phyloP scores from a whole-genome alignment of 2,113 vertebrate genomes.

The Sinocyclocheilus maitianheensis region DNA sequence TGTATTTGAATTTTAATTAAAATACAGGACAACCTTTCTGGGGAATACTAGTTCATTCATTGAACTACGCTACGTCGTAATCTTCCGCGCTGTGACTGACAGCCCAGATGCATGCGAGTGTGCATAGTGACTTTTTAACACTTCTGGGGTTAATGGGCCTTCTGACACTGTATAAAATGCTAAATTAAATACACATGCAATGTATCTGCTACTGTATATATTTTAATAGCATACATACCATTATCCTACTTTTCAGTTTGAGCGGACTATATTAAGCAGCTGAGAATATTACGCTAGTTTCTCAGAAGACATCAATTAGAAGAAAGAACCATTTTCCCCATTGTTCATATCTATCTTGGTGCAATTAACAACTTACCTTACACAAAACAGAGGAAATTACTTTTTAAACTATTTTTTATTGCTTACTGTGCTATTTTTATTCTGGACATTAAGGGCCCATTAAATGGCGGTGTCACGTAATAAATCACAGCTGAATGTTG shows the following conservation, averaged over 20 bases:
- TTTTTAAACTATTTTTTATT: conserved; percentile 38
- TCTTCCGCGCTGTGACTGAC: conserved; percentile 49
- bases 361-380: conserved; percentile 55
- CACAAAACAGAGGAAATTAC: conserved; percentile 60
- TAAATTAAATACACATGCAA: conserved; percentile 32
- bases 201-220: conserved; percentile 54
- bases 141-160: background rate
- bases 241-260: conserved; percentile 62
- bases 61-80: conserved; percentile 45
- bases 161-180: conserved; percentile 5
- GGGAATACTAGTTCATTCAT: conserved; percentile 35
- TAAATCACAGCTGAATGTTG: conserved; percentile 26
- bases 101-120: background rate
- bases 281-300: conserved; percentile 61
- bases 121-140: conserved; percentile 14
- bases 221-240: conserved; percentile 62
- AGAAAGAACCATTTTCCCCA: conserved; percentile 58
- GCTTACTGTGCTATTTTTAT: background rate
- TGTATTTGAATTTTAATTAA: conserved; percentile 41
- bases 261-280: conserved; percentile 63
- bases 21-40: conserved; percentile 24
- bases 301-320: conserved; percentile 68
- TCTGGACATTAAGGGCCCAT: background rate
- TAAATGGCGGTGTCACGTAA: background rate
- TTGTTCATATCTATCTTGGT: conserved; percentile 36